A percentile compares a stretch with the other conserved stretches of the same genome.
Evolutionary conservation across 2,888 invertebrate species (phyloP).

Genomic region (Tetrapedia diversipes): DNA sequence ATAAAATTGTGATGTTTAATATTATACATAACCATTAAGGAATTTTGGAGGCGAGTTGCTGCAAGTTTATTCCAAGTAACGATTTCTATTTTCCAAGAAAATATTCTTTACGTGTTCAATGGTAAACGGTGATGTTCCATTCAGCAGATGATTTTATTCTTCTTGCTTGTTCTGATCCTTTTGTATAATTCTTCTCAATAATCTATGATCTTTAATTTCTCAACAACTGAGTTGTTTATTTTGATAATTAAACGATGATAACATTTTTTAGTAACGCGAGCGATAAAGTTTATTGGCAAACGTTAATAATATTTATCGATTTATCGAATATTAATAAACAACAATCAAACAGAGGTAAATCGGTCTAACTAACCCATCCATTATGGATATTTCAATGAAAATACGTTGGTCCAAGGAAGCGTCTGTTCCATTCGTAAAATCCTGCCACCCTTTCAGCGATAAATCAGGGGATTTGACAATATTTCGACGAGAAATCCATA

Average conservation of each 20-base stretch:
- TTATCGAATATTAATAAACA: constrained; percentile 4
- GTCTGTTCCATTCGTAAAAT: constrained; percentile 48
- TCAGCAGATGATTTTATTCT: background rate
- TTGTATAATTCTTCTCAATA: no score
- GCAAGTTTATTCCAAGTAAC: no score
- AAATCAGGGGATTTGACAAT: constrained; percentile 60
- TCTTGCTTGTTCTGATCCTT: background rate
- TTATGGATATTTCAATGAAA: constrained; percentile 54
- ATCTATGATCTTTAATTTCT: no score
- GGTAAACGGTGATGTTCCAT: background rate
- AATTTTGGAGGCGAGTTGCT: no score
- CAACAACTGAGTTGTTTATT: no score
- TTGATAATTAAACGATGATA: no score
- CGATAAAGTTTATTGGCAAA: no score
- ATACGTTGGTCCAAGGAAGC: constrained; percentile 40
- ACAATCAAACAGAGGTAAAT: constrained; percentile 7
- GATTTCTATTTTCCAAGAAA: background rate
- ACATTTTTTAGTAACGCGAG: no score
- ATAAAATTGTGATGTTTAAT: no score
- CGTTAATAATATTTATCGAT: no score
- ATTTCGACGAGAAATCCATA: constrained; percentile 58
- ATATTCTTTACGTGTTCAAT: background rate
- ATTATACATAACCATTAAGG: no score
- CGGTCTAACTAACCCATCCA: constrained; percentile 9
- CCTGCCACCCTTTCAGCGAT: constrained; percentile 43